Evolutionary conservation across 1,140 invertebrate species (phyloP), one percentile per base, ranked within the genome.

Genomic region (Danaus melanippus): DNA sequence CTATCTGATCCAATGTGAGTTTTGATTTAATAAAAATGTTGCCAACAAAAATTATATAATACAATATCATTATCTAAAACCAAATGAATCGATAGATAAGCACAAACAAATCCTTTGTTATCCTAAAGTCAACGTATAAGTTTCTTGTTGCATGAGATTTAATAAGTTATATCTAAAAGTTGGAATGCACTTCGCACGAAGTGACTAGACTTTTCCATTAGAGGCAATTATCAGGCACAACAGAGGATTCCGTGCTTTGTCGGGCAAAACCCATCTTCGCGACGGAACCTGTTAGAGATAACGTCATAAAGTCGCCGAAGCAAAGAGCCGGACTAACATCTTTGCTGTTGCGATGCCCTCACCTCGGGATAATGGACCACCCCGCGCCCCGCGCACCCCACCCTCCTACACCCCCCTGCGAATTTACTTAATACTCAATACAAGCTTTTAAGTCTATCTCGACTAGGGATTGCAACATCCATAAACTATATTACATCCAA

Each of bases 161-260:
- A 80, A 81, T 81, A 83, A 80, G 63, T 82, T 76, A 74, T 79
- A 77, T 76, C 74, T 76, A 76, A 80, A 83, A 82, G 81, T 84
- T 80, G 71, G 72, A 83, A 84, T 84, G 75, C 78, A 83, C 73
- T 84, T 81, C 67, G 74, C 67, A 68, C 62, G 70, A 69, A 79
- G 71, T 75, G 73, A 86, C 83, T 80, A 84, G 79, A 84, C 75
- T 86, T 86, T 86, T 84, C 83, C 83, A 86, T 86, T 86, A 86
- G 75, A 65, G 72, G 67, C 81, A 86, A 86, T 86, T 86, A 86
- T 84, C 79, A 79, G 74, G 71, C 76, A 79, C 74, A 77, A 77
- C 79, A 70, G 74, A 71, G 74, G 69, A 76, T 77, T 66, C 74
- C 62, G 69, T 76, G 76, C 76, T 71, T 78, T 79, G 21, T 32